phyloP scores from a whole-genome alignment of 2,797 vertebrate genomes.

The Poecilia gillii region DNA sequence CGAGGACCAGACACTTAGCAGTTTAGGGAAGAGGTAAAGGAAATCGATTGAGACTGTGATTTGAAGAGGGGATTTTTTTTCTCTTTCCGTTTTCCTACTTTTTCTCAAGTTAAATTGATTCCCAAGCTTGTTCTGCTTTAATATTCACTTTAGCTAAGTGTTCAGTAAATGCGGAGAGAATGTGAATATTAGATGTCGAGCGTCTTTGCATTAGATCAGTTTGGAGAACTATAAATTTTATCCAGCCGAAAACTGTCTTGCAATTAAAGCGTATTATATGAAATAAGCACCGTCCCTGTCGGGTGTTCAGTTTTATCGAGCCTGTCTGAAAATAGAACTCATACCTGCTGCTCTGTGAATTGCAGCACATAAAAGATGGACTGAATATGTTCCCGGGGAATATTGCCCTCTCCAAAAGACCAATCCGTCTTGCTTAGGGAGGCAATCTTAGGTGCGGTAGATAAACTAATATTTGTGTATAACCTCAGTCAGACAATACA shows the following conservation, averaged over 20 bases:
- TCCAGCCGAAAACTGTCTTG: slow-evolving; percentile 68
- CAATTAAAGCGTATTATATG: slow-evolving; percentile 79
- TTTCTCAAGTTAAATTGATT: slow-evolving; percentile 78
- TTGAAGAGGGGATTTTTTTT: slow-evolving; percentile 72
- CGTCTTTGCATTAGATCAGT: slow-evolving; percentile 64
- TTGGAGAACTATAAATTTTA: slow-evolving; percentile 75
- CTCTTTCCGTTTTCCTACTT: slow-evolving; percentile 37
- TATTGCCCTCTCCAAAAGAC: slow-evolving; percentile 96
- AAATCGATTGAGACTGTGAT: slow-evolving; percentile 82
- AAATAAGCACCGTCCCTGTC: slow-evolving; percentile 68
- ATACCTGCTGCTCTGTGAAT: slow-evolving; percentile 85
- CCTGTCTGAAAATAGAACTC: slow-evolving; percentile 76
- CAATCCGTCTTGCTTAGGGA: slow-evolving; percentile 96
- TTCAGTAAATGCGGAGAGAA: slow-evolving; percentile 75
- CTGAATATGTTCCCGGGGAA: slow-evolving; percentile 91
- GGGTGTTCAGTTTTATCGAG: slow-evolving; percentile 74
- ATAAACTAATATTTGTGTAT: slow-evolving; percentile 99
- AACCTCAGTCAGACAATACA: slow-evolving; percentile 98
- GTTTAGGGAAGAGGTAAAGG: slow-evolving; percentile 72
- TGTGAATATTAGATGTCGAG: slow-evolving; percentile 74
- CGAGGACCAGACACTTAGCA: slow-evolving; percentile 63
- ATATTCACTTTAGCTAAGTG: slow-evolving; percentile 80
- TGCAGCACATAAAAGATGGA: slow-evolving; percentile 92
- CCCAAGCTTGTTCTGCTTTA: slow-evolving; percentile 77
- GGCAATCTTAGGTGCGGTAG: slow-evolving; percentile 93